These are phyloP conservation scores for Argentina silus DNA, from an alignment of 2,797 vertebrate species.

Conservation along the genomic window DNA sequence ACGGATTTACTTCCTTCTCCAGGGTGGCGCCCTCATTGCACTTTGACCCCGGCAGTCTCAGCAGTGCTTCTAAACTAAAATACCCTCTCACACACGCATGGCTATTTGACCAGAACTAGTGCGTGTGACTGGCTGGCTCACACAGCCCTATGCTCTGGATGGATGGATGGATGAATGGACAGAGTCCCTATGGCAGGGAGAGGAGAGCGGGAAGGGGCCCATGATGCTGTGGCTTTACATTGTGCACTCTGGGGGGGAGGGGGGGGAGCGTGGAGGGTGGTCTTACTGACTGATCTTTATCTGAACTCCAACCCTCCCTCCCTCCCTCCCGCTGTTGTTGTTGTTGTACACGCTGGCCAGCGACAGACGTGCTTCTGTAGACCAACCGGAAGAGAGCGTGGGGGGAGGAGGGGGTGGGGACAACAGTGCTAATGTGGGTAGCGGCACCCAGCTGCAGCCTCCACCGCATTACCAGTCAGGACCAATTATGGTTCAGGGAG, in stretches of 20 bases:
- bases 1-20: conserved; percentile 17
- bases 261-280: neutral
- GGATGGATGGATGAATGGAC: neutral
- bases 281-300: conserved; percentile 23
- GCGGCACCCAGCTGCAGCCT: conserved; percentile 29
- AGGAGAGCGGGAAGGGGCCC: neutral
- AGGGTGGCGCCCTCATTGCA: conserved; percentile 12
- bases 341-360: neutral
- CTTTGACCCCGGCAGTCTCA: conserved; percentile 25
- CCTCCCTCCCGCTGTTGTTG: neutral
- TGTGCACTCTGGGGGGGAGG: neutral
- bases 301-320: neutral
- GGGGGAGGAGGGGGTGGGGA: neutral
- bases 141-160: neutral
- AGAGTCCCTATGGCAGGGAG: neutral
- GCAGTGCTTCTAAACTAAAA: neutral
- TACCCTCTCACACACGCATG: neutral
- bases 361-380: conserved; percentile 10
- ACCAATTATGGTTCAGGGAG: conserved; percentile 9
- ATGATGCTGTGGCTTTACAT: too few species aligned
- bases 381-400: conserved; percentile 2
- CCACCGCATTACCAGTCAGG: conserved; percentile 28
- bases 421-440: conserved; percentile 28
- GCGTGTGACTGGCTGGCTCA: neutral
- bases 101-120: conserved; percentile 4